Percentiles rank a stretch among this genome's conserved stretches.
Conservation (phyloP, 2,797 vertebrate genomes). For the Pipistrellus pygmaeus region DNA sequence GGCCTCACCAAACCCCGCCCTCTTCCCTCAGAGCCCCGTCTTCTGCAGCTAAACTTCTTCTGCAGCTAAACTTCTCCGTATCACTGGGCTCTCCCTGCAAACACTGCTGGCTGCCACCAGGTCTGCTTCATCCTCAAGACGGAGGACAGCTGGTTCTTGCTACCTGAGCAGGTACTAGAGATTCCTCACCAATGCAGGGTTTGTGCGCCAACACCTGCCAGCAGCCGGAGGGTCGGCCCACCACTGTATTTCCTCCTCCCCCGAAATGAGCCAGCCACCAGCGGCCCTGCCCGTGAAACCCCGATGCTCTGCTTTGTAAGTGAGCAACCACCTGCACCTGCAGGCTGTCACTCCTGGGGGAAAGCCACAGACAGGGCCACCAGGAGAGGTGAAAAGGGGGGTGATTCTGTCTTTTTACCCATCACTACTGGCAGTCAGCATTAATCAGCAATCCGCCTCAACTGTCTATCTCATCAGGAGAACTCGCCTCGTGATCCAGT, state of each 20-base stretch:
- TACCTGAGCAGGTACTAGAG: fast-evolving
- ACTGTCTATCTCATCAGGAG: not conserved
- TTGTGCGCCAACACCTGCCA: not conserved
- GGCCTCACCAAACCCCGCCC: not conserved
- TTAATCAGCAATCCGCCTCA: not conserved
- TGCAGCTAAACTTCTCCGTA: not conserved
- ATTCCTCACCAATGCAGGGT: not conserved
- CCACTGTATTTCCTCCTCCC: not conserved
- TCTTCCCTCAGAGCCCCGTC: not conserved
- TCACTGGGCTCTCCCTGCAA: not conserved
- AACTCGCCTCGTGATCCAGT: not conserved
- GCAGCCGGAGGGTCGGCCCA: not conserved
- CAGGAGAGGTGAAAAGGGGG: not conserved
- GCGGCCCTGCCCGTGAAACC: not conserved
- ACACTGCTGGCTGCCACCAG: not conserved
- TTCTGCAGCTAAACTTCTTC: not conserved
- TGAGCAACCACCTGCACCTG: not conserved
- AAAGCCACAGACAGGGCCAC: not conserved
- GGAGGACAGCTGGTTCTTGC: not conserved
- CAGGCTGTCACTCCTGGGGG: not conserved
- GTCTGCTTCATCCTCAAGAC: not conserved
- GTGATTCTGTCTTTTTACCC: not conserved
- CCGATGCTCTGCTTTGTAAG: not conserved
- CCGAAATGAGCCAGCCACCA: not conserved
- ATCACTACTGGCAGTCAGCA: not conserved